Percentiles rank a stretch among this genome's conserved stretches.
phyloP scores from a whole-genome alignment of 1,140 invertebrate species.

The Chelonus insularis region DNA sequence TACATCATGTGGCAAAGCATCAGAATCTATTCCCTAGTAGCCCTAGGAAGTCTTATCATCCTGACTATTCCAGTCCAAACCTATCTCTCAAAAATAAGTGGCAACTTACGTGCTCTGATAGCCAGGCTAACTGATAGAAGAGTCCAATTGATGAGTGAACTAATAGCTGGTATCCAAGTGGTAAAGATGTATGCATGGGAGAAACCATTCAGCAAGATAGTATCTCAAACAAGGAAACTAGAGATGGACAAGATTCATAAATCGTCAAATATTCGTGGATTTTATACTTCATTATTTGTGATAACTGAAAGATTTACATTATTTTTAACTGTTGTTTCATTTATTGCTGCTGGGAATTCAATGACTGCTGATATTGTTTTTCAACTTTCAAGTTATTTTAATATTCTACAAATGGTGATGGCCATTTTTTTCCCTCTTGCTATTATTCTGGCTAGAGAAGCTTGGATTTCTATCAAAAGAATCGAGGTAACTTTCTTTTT shows the following conservation, averaged over 20 bases:
- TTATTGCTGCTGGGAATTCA: slow-evolving; percentile 66
- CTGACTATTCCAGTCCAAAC: slow-evolving; percentile 72
- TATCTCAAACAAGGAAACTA: slow-evolving; percentile 59
- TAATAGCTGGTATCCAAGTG: slow-evolving; percentile 72
- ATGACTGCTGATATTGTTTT: slow-evolving; percentile 70
- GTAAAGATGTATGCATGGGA: slow-evolving; percentile 86
- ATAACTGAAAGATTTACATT: slow-evolving; percentile 74
- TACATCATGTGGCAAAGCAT: slow-evolving; percentile 73
- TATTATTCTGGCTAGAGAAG: slow-evolving; percentile 68
- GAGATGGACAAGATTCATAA: slow-evolving; percentile 72
- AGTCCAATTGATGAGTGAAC: slow-evolving; percentile 80
- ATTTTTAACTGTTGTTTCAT: slow-evolving; percentile 73
- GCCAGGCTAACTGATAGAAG: slow-evolving; percentile 71
- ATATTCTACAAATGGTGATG: slow-evolving; percentile 65
- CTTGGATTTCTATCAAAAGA: slow-evolving; percentile 69
- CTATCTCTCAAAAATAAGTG: slow-evolving; percentile 61
- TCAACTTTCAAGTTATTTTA: slow-evolving; percentile 69
- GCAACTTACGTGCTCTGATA: slow-evolving; percentile 61
- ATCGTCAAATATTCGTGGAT: slow-evolving; percentile 71
- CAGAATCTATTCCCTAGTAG: slow-evolving; percentile 70
- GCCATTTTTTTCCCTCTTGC: slow-evolving; percentile 75
- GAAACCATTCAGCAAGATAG: slow-evolving; percentile 66
- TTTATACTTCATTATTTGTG: slow-evolving; percentile 71
- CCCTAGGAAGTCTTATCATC: slow-evolving; percentile 65
- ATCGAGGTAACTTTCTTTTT: slow-evolving; percentile 38